phyloP scores from a whole-genome alignment of 2,888 invertebrate species.

The Lepidocyrtoides sp. region DNA sequence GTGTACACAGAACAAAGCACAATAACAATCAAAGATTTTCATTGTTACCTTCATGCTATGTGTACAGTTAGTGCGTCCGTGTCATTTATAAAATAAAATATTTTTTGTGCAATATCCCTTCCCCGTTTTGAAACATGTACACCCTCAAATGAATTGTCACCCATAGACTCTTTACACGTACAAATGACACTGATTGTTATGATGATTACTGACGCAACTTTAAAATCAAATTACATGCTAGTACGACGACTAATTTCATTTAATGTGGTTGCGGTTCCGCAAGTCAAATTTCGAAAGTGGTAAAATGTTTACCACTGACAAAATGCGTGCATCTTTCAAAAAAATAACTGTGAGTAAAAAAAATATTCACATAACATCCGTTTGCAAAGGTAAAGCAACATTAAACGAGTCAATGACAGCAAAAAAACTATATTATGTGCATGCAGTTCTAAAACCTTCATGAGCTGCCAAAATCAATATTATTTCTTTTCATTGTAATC shows the following conservation, averaged over 20 bases:
- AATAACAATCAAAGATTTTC: slow-evolving; percentile 16
- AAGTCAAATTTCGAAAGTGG: slow-evolving; percentile 51
- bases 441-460: too few relatives aligned
- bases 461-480: too few relatives aligned
- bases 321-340: neutral
- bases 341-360: neutral
- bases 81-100: slow-evolving; percentile 5
- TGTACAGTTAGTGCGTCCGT: neutral
- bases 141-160: neutral
- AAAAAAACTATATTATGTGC: too few relatives aligned
- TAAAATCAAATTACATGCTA: too few relatives aligned
- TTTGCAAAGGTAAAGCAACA: neutral
- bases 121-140: slow-evolving; percentile 3
- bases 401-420: neutral
- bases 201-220: too few relatives aligned
- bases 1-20: neutral
- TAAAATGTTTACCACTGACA: neutral
- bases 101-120: neutral
- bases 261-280: slow-evolving; percentile 45
- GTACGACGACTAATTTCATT: neutral
- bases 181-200: too few relatives aligned
- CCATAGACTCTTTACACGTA: too few relatives aligned
- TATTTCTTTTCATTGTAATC: too few relatives aligned
- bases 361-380: too few relatives aligned
- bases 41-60: slow-evolving; percentile 31